A percentile compares a stretch with the other conserved stretches of the same genome.
Evolutionary conservation across 1,140 invertebrate genomes (phyloP).

Genomic region (Saccostrea cuccullata): DNA sequence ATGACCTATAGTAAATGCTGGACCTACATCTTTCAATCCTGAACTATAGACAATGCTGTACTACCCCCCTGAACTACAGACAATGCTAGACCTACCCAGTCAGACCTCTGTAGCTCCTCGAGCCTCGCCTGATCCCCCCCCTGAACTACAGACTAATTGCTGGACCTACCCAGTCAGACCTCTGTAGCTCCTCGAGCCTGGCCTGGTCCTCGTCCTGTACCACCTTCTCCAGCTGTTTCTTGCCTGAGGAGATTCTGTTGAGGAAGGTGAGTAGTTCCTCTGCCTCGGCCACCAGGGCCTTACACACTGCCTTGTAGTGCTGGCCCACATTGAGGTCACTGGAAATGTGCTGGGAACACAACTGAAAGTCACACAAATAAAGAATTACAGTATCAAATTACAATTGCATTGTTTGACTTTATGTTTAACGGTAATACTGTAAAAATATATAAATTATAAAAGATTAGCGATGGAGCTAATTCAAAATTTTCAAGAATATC

Average conservation of each 20-base stretch:
- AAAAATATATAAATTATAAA: no score
- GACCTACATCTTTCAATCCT: no score
- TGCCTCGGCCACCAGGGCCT: constrained; percentile 93
- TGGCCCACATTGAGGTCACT: constrained; percentile 83
- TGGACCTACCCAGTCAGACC: constrained; percentile 90
- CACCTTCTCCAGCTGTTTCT: constrained; percentile 64
- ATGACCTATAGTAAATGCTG: neutral
- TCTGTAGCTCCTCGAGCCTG: constrained; percentile 87
- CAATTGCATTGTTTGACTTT: no score
- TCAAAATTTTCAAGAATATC: no score
- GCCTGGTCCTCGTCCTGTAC: constrained; percentile 64
- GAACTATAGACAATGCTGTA: no score
- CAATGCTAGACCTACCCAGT: neutral
- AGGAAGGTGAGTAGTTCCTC: constrained; percentile 93
- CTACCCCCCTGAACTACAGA: no score
- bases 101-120: neutral
- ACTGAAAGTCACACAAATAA: constrained; percentile 79
- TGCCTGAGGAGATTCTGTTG: constrained; percentile 84
- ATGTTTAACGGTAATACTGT: no score
- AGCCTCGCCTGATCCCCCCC: no score
- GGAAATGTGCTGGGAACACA: constrained; percentile 85
- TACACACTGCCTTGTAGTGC: constrained; percentile 94
- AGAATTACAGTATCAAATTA: neutral
- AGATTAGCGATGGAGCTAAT: no score
- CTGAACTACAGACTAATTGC: neutral